Evolutionary conservation across 2,113 vertebrate species (phyloP), one percentile per base, ranked within the genome.

Genomic region (Paramormyrops kingsleyae): DNA sequence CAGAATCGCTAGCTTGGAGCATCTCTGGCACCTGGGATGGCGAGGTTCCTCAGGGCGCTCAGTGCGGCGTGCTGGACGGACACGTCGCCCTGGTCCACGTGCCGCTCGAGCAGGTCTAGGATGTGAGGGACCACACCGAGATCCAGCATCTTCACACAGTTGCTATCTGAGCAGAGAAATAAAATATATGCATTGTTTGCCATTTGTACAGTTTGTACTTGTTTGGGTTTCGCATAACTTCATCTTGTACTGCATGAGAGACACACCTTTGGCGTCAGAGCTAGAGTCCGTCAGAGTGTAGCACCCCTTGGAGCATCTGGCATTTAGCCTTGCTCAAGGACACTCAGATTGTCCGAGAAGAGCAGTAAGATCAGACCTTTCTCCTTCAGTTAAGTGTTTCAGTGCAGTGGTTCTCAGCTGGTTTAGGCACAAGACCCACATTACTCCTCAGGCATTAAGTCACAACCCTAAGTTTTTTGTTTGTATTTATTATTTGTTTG

Each of bases 61-160:
- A 97, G 96, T 2, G 97, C 97, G 0, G 97, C 97, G 0, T 97
- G 97, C 86, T 97, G 97, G 5, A 97, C 96, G 1, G 97, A 96
- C 50, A 97, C 92, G 0, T 97, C 97, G 10, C 94, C 95, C 0
- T 96, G 96, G 21, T 94, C 95, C 0, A 96, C 95, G 0, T 97
- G 97, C 4, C 96, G 94, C 93, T 98, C 97, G 94, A 98, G 46
- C 88, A 97, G 90, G 52, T 97, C 96, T 83, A 98, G 94, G 87
- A 98, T 97, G 93, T 96, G 96, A 89, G 97, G 96, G 2, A 97
- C 95, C 86, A 97, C 95, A 0, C 97, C 97, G 0, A 97, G 94
- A 83, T 97, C 96, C 87, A 98, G 93, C 97, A 98, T 97, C 83
- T 95, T 95, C 88, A 95, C 92, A 47, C 97, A 98, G 95, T 97